Evolutionary conservation across 2,797 vertebrate genomes (phyloP), one percentile per base, ranked within the genome.

Genomic region (Micropoecilia bifurca): DNA sequence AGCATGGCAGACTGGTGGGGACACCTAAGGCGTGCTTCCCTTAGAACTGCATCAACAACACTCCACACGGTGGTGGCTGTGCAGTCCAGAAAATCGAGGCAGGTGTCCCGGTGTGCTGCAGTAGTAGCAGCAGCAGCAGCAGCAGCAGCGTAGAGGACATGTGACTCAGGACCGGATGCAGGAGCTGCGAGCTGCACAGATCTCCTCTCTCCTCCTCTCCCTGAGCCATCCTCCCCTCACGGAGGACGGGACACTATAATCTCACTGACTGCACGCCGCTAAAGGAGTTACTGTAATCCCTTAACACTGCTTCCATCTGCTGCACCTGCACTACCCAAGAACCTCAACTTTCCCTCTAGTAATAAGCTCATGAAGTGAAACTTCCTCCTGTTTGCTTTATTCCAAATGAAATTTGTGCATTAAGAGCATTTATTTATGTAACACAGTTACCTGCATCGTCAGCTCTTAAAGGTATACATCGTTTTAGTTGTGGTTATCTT

Each of bases 271-370:
- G 83, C 88, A 90, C 86, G 76, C 92, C 75, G 85, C 84, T 92
- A 85, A 94, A 91, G 84, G 90, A 87, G 92, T 95, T 95, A 94
- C 82, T 85, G 83, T 95, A 96, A 96, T 95, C 94, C 90, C 69
- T 85, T 92, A 93, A 93, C 88, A 30, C 91, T 86, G 77, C 81
- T 77, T 87, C 91, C 91, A 93, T 93, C 90, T 94, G 92, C 87
- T 86, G 76, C 78, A 85, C 68, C 82, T 86, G 79, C 71, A 48
- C 78, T 79, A 76, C 46, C 80, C 36, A 82, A 84, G 25, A 78
- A 81, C 77, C 80, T 79, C 28, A 72, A 79, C 73, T 77, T n/a
- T 39, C 47, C 10, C 30, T 53, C 36, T 53, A 41, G n/a, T n/a
- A 45, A 71, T 22, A 12, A 39, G 18, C 20, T 41, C 36, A 25